Base-by-base conservation (phyloP, 2,888 invertebrate genomes). In the Hermaeophaga mercurialis region DNA sequence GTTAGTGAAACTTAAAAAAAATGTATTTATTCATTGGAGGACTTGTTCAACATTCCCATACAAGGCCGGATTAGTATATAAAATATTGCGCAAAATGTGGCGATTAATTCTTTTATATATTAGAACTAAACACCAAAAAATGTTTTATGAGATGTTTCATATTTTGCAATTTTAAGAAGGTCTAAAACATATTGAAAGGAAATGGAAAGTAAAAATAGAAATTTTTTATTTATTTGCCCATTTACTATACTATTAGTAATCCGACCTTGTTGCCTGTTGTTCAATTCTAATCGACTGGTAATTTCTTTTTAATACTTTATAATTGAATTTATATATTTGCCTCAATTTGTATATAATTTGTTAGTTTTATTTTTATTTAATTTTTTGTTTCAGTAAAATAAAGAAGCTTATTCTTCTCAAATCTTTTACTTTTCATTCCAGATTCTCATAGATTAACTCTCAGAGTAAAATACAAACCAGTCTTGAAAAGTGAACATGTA, bases 261-360 rank as follows among this genome's bases (percentile, higher is more conserved):
- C 43, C 43, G 26, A 12, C 15, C 22, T 24, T 43, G 43, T 43
- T 11, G 12, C 9, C 7, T 48, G 49, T 49, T 50, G 43, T 43
- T 34, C 43, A 52, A 17, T 52, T 52, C n/a, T 33, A 24, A 48
- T 39, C 12, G 52, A 52, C 52, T 52, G 52, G 52, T 52, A 52
- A 43, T 53, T 36, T n/a, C n/a, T n/a, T 45, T n/a, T 19, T 45
- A 36, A 48, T 50, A 49, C 33, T 33, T 52, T 45, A 14, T 14
- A 11, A 49, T 47, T 28, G n/a, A 33, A 45, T 43, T 41, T 31
- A 50, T 38, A 59, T 55, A 39, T 63, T 56, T 66, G 61, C 62
- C 67, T 66, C 67, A 64, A 64, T 70, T 68, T 71, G 68, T 68
- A 71, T 62, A 71, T 70, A 69, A 53, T 59, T 70, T 68, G 68